Base-by-base conservation (phyloP, 2,888 invertebrate species). In the Alitta virens region DNA sequence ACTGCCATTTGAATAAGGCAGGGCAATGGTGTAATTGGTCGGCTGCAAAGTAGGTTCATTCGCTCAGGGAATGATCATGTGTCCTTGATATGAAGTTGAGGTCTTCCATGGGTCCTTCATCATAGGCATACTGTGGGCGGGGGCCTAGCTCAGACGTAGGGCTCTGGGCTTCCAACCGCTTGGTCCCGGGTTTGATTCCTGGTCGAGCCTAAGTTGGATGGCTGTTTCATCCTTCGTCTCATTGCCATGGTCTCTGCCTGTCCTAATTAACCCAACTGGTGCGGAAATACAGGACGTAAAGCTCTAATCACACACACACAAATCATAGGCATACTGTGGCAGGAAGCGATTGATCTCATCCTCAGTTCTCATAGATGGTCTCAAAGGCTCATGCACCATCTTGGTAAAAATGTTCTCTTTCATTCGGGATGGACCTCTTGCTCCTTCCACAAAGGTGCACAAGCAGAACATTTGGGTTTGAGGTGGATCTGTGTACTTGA, bases 401-500 rank as follows among this genome's bases (percentile, higher is more conserved):
- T 12, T 54, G 27, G 18, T 55, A 51, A 12, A 63, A 62, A 9
- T 62, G 54, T 14, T 77, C 76, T 24, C 74, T 74, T 49, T 75
- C 68, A 46, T 75, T 74, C 57, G 79, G 77, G 57, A 76, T 75
- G 12, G 75, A n/a, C 75, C 62, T 81, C 80, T 59, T 75, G 71
- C 50, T 79, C 79, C 57, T 78, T 79, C 82, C 82, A 82, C 18
- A 82, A 75, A 62, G 77, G 78, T 1, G 76, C n/a, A n/a, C n/a
- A n/a, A n/a, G n/a, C n/a, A n/a, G n/a, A n/a, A n/a, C n/a, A n/a
- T n/a, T n/a, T n/a, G n/a, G n/a, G n/a, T n/a, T n/a, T n/a, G n/a
- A n/a, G n/a, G n/a, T n/a, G n/a, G n/a, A n/a, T n/a, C n/a, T n/a
- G n/a, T n/a, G n/a, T n/a, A n/a, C n/a, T n/a, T n/a, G n/a, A n/a